Base-by-base conservation (phyloP, 2,888 invertebrate genomes). In the Podotricha telesiphe region DNA sequence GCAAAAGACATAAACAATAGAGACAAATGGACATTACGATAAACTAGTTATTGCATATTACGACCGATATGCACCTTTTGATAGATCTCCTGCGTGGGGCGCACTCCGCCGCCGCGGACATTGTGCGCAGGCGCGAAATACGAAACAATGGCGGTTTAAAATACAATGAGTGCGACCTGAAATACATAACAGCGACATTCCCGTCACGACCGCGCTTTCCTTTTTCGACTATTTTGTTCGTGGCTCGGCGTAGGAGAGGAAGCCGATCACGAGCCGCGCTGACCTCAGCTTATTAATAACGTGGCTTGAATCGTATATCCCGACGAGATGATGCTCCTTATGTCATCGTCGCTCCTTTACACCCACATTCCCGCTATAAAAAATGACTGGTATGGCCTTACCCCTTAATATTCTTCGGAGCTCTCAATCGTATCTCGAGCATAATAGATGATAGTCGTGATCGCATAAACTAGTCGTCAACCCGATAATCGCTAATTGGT, bases 111-210 rank as follows among this genome's bases (percentile, higher is more conserved):
- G 67, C 42, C 17, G 63, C 20, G 15, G 56, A 34, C 61, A 80
- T 82, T 82, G 82, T 80, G 82, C 77, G 81, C 85, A 86, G 88
- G 89, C 89, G 91, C 87, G 87, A 89, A 89, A 84, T 87, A 86
- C 86, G 87, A 88, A 86, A 91, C 91, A 90, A 92, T 91, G 84
- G 91, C 82, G 87, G 86, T 89, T 91, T 91, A 91, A 82, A 91
- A 91, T 91, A 91, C 91, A 90, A 91, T 91, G 89, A 89, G 87
- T 86, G 86, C 86, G 84, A 82, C 77, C 89, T 84, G 83, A 87
- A 88, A 88, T 86, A 86, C 87, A 86, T 85, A 86, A 84, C 86
- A 79, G 86, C 86, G 84, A 87, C 88, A 90, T 91, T 91, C 91
- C 87, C 86, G 89, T 90, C 92, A 92, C 92, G 91, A 91, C 79